Base-by-base conservation (phyloP, 2,888 invertebrate species). In the Plusia festucae region DNA sequence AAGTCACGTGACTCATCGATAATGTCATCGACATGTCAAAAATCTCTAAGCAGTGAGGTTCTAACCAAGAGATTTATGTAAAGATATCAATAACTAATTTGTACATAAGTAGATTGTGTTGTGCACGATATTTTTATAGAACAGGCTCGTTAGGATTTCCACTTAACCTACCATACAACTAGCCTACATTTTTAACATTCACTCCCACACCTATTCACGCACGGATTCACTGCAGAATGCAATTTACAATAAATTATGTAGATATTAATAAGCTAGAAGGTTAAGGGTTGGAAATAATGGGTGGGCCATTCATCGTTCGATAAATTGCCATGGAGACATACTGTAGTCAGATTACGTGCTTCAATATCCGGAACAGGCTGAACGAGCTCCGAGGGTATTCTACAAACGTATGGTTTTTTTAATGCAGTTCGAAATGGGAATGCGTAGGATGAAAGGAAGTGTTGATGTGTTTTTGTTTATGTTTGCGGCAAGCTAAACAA, bases 181-280 rank as follows among this genome's bases (percentile, higher is more conserved):
- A 13, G 66, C 46, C 76, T 62, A 72, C 59, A 76, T 79, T 79
- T 81, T 82, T 73, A 75, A 75, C 68, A 83, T 79, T 78, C 70
- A 76, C 79, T 76, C 73, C 69, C 63, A 70, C 60, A 71, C 70
- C 60, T 74, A 90, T 88, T 90, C 90, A 90, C 88, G 90, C 90
- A 88, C 89, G 88, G 85, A 82, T 87, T 88, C 89, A 88, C 89
- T 90, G 88, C 88, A 89, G 88, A 93, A 93, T 93, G 94, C 93
- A 94, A 95, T 94, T 94, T 95, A 93, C 94, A 95, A 94, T 95
- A 95, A 95, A 95, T 95, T 95, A 94, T 91, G 90, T 89, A 90
- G 94, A 93, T 94, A 95, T 95, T 95, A 95, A 94, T 94, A 94
- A 93, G 93, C 90, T 88, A 88, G 89, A 88, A 91, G 92, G 93